Evolutionary conservation across 1,140 invertebrate genomes (phyloP).

Genomic region (Euschistus heros): DNA sequence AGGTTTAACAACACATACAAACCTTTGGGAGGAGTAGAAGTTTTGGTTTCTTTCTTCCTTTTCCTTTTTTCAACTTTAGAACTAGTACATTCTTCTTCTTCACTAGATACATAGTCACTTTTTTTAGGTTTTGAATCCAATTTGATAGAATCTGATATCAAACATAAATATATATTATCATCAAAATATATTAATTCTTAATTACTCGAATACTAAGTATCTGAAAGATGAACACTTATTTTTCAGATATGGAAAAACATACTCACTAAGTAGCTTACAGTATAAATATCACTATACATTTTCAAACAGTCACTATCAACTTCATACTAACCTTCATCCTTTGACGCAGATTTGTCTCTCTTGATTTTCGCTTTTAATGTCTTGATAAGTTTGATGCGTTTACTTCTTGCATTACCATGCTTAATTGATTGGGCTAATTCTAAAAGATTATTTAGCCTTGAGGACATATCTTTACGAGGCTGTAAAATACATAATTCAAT

Average conservation of each 20-base stretch:
- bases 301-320: no score
- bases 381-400: conserved; percentile 42
- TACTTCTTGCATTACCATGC: conserved; percentile 39
- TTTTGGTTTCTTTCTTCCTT: not conserved
- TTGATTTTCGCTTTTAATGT: conserved; percentile 38
- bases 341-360: conserved; percentile 18
- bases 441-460: conserved; percentile 42
- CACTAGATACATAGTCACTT: not conserved
- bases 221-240: no score
- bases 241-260: no score
- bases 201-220: no score
- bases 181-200: no score
- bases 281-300: no score
- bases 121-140: no score
- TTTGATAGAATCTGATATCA: no score
- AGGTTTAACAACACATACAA: no score
- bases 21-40: not conserved
- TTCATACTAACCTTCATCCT: not conserved
- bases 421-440: conserved; percentile 42
- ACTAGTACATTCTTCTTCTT: not conserved
- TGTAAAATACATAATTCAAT: conserved; percentile 10
- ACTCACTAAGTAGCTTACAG: no score
- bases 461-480: conserved; percentile 36
- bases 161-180: no score
- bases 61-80: not conserved